Base-by-base conservation (phyloP, 1,140 invertebrate genomes). In the Sitobion miscanthi region DNA sequence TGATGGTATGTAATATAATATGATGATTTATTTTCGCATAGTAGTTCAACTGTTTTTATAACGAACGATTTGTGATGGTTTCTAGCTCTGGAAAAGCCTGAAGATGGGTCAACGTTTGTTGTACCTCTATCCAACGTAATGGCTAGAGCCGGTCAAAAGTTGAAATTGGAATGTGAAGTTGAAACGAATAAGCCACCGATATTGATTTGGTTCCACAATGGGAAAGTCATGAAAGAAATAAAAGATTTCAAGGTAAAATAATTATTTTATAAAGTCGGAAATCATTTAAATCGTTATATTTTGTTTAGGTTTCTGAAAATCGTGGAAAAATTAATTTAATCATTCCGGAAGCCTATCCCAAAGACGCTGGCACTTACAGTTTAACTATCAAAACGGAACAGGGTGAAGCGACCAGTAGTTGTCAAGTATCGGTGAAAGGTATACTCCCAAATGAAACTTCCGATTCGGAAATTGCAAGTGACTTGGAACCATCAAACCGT, bases 401-500 rank as follows among this genome's bases (percentile, higher is more conserved):
- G 77, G 97, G 97, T 47, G 96, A 97, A 95, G 96, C 96, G 14
- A 96, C 96, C 35, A 96, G 96, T 92, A 96, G 96, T 93, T 97
- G 96, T 94, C 96, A 96, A 94, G 96, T 97, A n/a, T 96, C 96
- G 54, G 97, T 97, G 23, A 97, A 97, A 95, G 96, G 96, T 91
- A 96, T 96, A 77, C 95, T 97, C 62, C 97, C 97, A 6, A 96
- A 96, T 94, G 97, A 97, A 95, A 97, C 96, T n/a, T 97, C 96
- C 91, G 97, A 97, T 95, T 97, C 97, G 6, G 97, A 97, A 94
- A 94, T 97, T 89, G 96, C 96, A 54, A 96, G 96, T 93, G 97
- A 97, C 94, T 96, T 97, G 95, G 97, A 97, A 94, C 96, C 97
- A 0, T 97, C 11, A 96, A 97, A 94, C 97, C 98, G 2, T 96